phyloP scores from a whole-genome alignment of 2,888 invertebrate species.

The Lepeophtheirus nordmannii region DNA sequence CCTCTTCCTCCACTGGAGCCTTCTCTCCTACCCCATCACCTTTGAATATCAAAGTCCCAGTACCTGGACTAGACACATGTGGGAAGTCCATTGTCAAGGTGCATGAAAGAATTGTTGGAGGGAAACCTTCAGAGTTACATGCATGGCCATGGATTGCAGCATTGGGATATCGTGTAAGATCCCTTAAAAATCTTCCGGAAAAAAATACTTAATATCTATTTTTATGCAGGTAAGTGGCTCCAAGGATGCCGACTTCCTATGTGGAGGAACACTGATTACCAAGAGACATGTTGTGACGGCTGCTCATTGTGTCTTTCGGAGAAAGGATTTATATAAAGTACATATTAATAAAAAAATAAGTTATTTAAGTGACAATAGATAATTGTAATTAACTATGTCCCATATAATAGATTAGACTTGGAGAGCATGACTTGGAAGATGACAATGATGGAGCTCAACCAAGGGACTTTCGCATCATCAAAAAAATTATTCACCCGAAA shows the following conservation, averaged over 20 bases:
- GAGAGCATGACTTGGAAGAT: constrained; percentile 54
- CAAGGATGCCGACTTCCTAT: constrained; percentile 32
- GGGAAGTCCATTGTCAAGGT: constrained; percentile 2
- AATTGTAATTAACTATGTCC: neutral
- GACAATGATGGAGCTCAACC: constrained; percentile 47
- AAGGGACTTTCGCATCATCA: constrained; percentile 46
- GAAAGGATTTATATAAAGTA: constrained; percentile 41
- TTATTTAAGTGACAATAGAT: neutral
- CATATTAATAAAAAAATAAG: neutral
- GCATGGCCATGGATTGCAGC: constrained; percentile 66
- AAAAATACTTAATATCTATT: neutral
- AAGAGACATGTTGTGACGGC: constrained; percentile 16
- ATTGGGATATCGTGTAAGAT: constrained; percentile 46
- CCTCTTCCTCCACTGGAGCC: neutral
- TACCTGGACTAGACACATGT: constrained; percentile 2
- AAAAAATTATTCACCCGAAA: constrained; percentile 47
- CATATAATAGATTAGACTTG: constrained; percentile 46
- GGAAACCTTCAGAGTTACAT: constrained; percentile 8
- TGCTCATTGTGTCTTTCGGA: constrained; percentile 38
- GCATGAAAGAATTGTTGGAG: constrained; percentile 9
- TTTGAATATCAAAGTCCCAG: neutral
- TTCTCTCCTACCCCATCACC: neutral
- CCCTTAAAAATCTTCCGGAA: neutral
- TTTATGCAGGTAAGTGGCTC: constrained; percentile 22
- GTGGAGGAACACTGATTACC: constrained; percentile 30